Conservation (phyloP, 2,797 vertebrate species). For the Sebastes vulpes region DNA sequence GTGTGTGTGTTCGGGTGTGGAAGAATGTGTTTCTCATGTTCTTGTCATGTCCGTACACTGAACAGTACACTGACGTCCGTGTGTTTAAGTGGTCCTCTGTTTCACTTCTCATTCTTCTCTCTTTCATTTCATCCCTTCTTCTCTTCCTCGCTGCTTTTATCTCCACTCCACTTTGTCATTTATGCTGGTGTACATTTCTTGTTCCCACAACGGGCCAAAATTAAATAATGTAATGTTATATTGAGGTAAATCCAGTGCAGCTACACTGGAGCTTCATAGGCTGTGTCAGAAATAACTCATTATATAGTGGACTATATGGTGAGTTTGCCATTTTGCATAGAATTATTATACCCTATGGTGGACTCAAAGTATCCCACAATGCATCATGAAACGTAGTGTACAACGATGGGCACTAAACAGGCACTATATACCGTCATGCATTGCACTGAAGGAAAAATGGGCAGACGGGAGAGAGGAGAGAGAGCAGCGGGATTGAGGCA, state of each 20-base stretch:
- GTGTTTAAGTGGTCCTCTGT: conserved; percentile 20
- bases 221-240: neutral
- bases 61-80: neutral
- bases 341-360: neutral
- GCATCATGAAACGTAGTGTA: neutral
- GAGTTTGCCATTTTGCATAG: neutral
- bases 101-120: conserved; percentile 2
- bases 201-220: neutral
- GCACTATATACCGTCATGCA: neutral
- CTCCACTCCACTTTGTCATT: neutral
- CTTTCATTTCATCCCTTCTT: neutral
- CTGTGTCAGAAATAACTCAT: neutral
- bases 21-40: conserved; percentile 64
- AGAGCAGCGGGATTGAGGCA: too few species aligned
- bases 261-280: neutral
- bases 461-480: too few species aligned
- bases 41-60: conserved; percentile 45
- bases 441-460: too few species aligned
- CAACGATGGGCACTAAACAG: neutral
- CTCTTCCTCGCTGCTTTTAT: neutral
- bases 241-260: neutral
- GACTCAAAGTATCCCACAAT: neutral
- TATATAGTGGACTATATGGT: neutral
- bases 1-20: conserved; percentile 15
- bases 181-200: neutral